Percentiles rank a stretch among this genome's conserved stretches.
These are phyloP conservation scores for Pseudomyrmex pallidus DNA, from an alignment of 1,140 invertebrate genomes.

Conservation along the genomic window DNA sequence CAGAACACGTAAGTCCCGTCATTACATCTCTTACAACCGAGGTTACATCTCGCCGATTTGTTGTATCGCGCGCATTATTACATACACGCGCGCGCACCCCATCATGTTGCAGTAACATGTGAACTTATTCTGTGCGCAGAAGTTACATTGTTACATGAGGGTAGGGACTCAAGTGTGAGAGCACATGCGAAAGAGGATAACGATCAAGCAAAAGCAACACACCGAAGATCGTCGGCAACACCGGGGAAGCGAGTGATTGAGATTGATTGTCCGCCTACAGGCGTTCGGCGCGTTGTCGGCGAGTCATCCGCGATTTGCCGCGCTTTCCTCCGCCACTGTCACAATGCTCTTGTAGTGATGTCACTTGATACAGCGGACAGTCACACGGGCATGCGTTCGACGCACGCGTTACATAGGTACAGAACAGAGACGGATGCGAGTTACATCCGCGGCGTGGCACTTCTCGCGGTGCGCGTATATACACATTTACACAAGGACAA, in stretches of 20 bases:
- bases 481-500: background rate
- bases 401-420: background rate
- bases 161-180: background rate
- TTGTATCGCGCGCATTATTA: constrained; percentile 44
- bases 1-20: constrained; percentile 38
- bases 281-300: background rate
- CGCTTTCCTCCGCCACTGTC: constrained; percentile 56
- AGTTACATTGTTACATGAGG: constrained; percentile 42
- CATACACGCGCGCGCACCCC: background rate
- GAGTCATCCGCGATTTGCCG: constrained; percentile 40
- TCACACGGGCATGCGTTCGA: constrained; percentile 9
- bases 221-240: background rate
- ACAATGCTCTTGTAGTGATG: background rate
- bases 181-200: background rate
- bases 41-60: constrained; percentile 37
- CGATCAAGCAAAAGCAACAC: background rate
- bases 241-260: background rate
- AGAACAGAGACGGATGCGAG: background rate
- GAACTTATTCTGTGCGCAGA: constrained; percentile 33
- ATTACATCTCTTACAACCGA: background rate
- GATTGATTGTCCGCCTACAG: background rate
- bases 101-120: background rate
- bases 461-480: background rate
- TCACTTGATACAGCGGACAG: background rate
- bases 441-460: background rate